phyloP scores from a whole-genome alignment of 1,140 invertebrate species.

The Ctenoplectra terminalis region DNA sequence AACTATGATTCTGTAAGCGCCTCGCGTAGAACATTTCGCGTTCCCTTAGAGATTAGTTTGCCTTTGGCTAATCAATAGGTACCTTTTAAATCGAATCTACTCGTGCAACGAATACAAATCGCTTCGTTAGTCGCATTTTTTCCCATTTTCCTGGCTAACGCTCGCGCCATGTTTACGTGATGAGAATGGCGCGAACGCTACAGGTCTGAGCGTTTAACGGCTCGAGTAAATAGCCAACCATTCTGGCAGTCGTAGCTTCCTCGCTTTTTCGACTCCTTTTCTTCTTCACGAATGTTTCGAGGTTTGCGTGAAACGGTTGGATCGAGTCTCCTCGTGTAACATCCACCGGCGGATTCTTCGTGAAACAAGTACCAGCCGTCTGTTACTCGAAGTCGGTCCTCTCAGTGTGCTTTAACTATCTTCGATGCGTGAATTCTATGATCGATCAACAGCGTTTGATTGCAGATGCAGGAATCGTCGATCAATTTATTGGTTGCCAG shows the following conservation, averaged over 20 bases:
- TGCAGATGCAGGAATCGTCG: slow-evolving; percentile 56
- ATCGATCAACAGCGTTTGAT: slow-evolving; percentile 22
- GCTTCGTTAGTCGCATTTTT: slow-evolving; percentile 19
- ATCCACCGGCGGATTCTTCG: background rate
- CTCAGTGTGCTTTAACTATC: background rate
- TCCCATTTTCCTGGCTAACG: slow-evolving; percentile 9
- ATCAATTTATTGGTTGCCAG: background rate
- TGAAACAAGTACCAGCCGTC: background rate
- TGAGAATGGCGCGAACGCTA: slow-evolving; percentile 6
- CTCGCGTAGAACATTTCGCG: slow-evolving; percentile 2
- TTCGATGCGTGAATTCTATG: background rate
- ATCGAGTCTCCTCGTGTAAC: background rate
- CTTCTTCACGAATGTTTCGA: background rate
- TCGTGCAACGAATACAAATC: slow-evolving; percentile 23
- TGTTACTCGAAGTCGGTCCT: background rate
- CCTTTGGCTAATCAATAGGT: slow-evolving; percentile 10
- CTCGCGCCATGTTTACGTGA: slow-evolving; percentile 13
- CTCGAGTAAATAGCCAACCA: background rate
- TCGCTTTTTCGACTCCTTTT: background rate
- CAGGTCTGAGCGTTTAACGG: background rate
- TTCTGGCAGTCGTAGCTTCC: background rate
- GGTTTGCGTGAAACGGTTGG: background rate
- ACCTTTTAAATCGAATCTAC: slow-evolving; percentile 10
- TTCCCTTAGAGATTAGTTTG: background rate
- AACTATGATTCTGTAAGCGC: background rate